Evolutionary conservation across 2,113 vertebrate genomes (phyloP), one percentile per base, ranked within the genome.

Genomic region (Sturnira hondurensis): DNA sequence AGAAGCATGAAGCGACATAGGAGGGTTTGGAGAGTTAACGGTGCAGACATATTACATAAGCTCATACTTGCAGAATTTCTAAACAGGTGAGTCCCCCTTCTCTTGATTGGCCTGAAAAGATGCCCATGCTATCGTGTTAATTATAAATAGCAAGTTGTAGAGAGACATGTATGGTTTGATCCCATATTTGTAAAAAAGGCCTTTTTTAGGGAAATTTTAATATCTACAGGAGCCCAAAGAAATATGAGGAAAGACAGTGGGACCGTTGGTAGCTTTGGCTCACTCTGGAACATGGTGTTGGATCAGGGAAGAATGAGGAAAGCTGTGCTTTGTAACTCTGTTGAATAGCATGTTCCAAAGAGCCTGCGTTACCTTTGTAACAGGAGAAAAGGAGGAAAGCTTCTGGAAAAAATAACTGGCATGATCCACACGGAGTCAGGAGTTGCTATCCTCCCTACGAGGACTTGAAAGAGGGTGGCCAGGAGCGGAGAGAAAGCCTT

Each of bases 11-110:
- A 52, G 26, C 33, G 16, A 19, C 7, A 3, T 12, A n/a, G 81
- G 16, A 6, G 38, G 15, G 28, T 17, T 73, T 36, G 17, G 22
- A 82, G 77, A n/a, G 17, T 65, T 6, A 24, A n/a, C 0, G 3
- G 14, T 4, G 1, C 38, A 38, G 31, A 7, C 77, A 14, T 6
- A n/a, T 8, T 17, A 2, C 4, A 0, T 14, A 5, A 14, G 28
- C 9, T 33, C 43, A 28, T 1, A 19, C 50, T 16, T 0, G 20
- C 41, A 31, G 15, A 15, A 8, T n/a, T 33, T 16, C 47, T 31
- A 15, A 63, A 43, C 77, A 61, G 50, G 31, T 8, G 56, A 76
- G 15, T 5, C 50, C 22, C 41, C 10, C 28, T 4, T 85, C 16
- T 85, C 65, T 19, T 8, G 11, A 7, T 11, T 63, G 36, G 83